Evolutionary conservation across 2,113 vertebrate genomes (phyloP), one percentile per base, ranked within the genome.

Genomic region (Urocitellus parryii): DNA sequence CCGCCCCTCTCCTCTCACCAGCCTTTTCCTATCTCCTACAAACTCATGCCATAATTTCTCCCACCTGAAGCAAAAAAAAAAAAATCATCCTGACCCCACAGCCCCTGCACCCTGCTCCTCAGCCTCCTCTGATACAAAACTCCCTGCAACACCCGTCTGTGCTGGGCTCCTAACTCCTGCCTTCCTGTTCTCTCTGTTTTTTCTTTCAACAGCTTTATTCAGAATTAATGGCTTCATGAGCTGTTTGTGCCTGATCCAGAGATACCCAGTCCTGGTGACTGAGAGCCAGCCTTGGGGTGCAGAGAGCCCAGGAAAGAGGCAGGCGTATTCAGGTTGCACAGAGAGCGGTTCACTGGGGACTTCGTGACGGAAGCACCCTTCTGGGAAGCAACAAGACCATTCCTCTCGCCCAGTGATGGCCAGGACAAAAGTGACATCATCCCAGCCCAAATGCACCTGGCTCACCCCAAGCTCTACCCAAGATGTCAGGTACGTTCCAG

Each of bases 81-180:
- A 51, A 51, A 2, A 51, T n/a, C 18, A 27, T 18, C 45, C 76
- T 5, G 45, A 42, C 76, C 76, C 14, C 1, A 29, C 63, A 29
- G 0, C 25, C 63, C 25, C 24, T 63, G 24, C 17, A 5, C 16
- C 76, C 77, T 4, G 17, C 20, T 48, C 32, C 20, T n/a, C 8
- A 4, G 20, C 32, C 32, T 24, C 48, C 76, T 13, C 78, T 37
- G 51, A 11, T 48, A 48, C 11, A 24, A 14, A 25, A 8, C 77
- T 34, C 32, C 8, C 24, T 9, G 22, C 5, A 39, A 56, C 37
- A 14, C 22, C 3, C 18, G 0, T 18, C 32, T 53, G 2, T 3
- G 4, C 18, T 51, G 9, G 18, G 29, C 9, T 32, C 24, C 78
- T n/a, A 37, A 13, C 45, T 12, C 76, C 29, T 32, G 2, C 5